Evolutionary conservation across 2,888 invertebrate species (phyloP), one percentile per base, ranked within the genome.

Genomic region (Agyllia agylla): DNA sequence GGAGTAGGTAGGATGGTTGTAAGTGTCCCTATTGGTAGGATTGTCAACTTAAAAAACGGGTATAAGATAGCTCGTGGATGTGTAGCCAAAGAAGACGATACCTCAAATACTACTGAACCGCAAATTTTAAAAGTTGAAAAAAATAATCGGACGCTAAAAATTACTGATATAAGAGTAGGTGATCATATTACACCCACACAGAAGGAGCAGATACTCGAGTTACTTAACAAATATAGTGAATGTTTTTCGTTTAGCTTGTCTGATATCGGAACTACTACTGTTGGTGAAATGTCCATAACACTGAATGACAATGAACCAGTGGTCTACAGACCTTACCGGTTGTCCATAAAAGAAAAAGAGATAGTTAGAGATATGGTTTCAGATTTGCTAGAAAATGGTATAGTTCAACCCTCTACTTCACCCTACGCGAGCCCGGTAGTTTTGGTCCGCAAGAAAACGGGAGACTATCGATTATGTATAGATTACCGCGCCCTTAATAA

Each of bases 371-470:
- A 57, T 11, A 83, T 87, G 87, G 78, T 87, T 8, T 15, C 49
- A 2, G 83, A 83, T 31, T 70, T 87, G 35, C 2, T 83, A n/a
- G 83, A 87, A n/a, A 27, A 31, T 57, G 83, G 57, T 30, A 87
- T 83, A 8, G 20, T 83, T 11, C 13, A 81, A 11, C 82, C 57
- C n/a, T 83, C 83, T 1, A 87, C 30, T 49, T 82, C 81, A 9
- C 42, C 81, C 2, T 86, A 75, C 31, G 82, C 86, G 17, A 82
- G 75, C n/a, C 86, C 81, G 0, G 81, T 86, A 75, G 75, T 81
- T 2, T 15, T 86, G 3, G 86, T 86, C 3, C 80, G 79, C 17
- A 86, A 86, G 73, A 86, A 33, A 73, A 57, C 84, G 2, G 57
- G 84, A 27, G 30, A 84, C 38, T 11, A 15, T 3, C 15, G 75